Evolutionary conservation across 2,113 vertebrate species (phyloP).

Genomic region (Phasianus colchicus): DNA sequence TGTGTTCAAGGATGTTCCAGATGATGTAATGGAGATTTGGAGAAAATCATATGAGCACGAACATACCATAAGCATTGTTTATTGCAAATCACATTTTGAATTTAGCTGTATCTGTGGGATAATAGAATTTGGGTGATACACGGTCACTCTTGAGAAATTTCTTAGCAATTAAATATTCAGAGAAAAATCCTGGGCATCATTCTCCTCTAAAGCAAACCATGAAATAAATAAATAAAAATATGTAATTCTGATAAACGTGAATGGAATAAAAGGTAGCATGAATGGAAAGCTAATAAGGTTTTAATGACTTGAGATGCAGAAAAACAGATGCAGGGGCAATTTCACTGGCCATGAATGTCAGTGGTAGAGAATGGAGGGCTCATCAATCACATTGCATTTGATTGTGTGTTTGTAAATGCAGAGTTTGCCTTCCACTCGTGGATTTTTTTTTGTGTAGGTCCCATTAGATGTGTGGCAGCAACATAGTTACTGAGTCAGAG

Average conservation of each 20-base stretch:
- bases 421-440: not conserved
- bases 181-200: not conserved
- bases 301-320: not conserved
- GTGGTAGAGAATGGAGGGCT: not conserved
- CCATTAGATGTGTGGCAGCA: not conserved
- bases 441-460: not conserved
- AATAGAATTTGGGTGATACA: not conserved
- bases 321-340: not conserved
- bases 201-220: not conserved
- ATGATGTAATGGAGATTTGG: not conserved
- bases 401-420: rapidly evolving
- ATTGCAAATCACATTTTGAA: slow-evolving; percentile 17
- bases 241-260: not conserved
- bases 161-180: not conserved
- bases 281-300: not conserved
- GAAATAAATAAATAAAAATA: not conserved
- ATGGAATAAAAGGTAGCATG: not conserved
- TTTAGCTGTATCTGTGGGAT: not conserved
- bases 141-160: not conserved
- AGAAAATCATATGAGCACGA: not conserved
- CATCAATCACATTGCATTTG: not conserved
- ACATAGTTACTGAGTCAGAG: not conserved
- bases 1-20: not conserved
- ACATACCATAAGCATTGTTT: not conserved
- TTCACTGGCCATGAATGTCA: not conserved